Evolutionary conservation across 1,140 invertebrate species (phyloP), one percentile per base, ranked within the genome.

Genomic region (Branchinecta lynchi): DNA sequence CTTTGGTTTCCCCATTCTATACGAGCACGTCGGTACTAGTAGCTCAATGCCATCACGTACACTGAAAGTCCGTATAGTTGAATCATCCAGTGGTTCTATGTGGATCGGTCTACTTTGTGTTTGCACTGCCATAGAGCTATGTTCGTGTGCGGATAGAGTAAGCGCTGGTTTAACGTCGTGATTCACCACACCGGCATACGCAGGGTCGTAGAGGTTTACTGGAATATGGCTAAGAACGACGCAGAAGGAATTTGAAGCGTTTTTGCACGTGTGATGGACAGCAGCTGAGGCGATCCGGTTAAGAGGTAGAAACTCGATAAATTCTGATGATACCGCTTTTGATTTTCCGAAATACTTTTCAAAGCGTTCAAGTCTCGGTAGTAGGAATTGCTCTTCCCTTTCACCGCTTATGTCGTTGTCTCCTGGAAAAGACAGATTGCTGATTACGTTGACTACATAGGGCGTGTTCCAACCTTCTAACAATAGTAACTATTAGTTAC

Each of bases 221-320:
- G 51, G 51, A 15, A 60, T 60, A 60, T 60, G 51, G 17, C 51
- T 60, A 60, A 60, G 51, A 60, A 60, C 51, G 12, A 60, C 51
- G 17, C 51, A 60, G 17, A 20, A 60, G 12, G 17, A 15, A 20
- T 15, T 3, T 12, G 51, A 60, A 20, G 12, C 51, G 17, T 60
- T 60, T 60, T 60, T 60, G 51, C 51, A 60, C 17, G 12, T 60
- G 1, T 60, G 12, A 15, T 12, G 51, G 12, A 60, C 12, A 20
- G 51, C 12, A 15, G 51, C 12, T 6, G 51, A 60, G 17, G 51
- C 51, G 17, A 60, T 60, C 17, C 51, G 12, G 17, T 60, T 60
- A 15, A 60, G 12, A 60, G 51, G 51, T 60, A 60, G 12, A 60
- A 60, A 60, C 17, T 60, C 51, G 17, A 60, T 20, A 15, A 20